Percentiles rank a stretch among this genome's conserved stretches.
These are phyloP conservation scores for Narcine bancroftii DNA, from an alignment of 2,113 vertebrate species.

Conservation along the genomic window DNA sequence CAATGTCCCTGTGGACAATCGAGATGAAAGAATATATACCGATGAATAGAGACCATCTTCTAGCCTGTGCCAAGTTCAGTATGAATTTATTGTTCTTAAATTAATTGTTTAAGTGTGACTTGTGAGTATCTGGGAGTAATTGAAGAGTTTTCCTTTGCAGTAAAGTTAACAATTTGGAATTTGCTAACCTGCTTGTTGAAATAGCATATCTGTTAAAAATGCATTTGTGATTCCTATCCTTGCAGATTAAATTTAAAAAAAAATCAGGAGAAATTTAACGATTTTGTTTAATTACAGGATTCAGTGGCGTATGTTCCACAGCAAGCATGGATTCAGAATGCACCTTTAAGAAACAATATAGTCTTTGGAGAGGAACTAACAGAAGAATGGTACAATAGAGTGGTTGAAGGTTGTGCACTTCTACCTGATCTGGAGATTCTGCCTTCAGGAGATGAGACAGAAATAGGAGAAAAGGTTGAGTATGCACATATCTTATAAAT, in stretches of 20 bases:
- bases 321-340: constrained; percentile 95
- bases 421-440: constrained; percentile 79
- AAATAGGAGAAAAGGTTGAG: constrained; percentile 91
- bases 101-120: background rate
- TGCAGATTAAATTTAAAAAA: background rate
- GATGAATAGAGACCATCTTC: background rate
- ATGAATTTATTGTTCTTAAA: background rate
- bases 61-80: background rate
- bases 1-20: background rate
- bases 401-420: constrained; percentile 79
- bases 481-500: background rate
- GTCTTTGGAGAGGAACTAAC: constrained; percentile 70
- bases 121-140: background rate
- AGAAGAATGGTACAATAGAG: constrained; percentile 61
- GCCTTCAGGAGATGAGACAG: constrained; percentile 76
- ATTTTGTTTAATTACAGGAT: constrained; percentile 55
- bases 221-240: too few relatives aligned
- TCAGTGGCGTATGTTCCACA: constrained; percentile 85
- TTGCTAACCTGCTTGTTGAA: background rate
- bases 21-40: background rate
- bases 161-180: background rate
- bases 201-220: background rate
- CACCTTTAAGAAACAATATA: constrained; percentile 78
- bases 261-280: background rate
- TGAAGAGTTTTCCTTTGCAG: background rate